A percentile compares a stretch with the other conserved stretches of the same genome.
Conservation (phyloP, 1,140 invertebrate genomes). For the Calycopis cecrops region DNA sequence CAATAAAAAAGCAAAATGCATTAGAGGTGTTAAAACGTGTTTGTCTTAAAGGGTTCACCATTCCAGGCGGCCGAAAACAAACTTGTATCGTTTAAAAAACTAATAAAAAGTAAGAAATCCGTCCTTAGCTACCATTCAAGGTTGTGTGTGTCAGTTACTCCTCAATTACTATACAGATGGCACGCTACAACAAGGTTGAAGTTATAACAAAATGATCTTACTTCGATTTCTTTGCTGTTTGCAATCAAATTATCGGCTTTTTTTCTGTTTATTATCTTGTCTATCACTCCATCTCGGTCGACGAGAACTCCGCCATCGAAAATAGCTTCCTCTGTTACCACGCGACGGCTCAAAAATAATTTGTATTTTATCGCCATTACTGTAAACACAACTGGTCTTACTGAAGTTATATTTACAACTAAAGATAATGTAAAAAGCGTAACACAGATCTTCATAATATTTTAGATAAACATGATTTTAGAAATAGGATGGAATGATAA, state of each 20-base stretch:
- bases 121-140: slow-evolving; percentile 34
- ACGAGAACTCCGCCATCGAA: slow-evolving; percentile 58
- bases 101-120: slow-evolving; percentile 30
- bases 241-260: slow-evolving; percentile 64
- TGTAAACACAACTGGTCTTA: slow-evolving; percentile 36
- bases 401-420: slow-evolving; percentile 35
- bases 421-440: slow-evolving; percentile 27
- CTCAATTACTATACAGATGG: slow-evolving; percentile 27
- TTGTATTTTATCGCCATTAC: slow-evolving; percentile 42
- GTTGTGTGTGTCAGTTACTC: slow-evolving; percentile 19
- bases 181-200: slow-evolving; percentile 18
- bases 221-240: slow-evolving; percentile 61
- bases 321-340: slow-evolving; percentile 57
- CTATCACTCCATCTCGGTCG: slow-evolving; percentile 51
- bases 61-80: slow-evolving; percentile 19
- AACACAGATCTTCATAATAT: background rate
- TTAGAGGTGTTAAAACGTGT: slow-evolving; percentile 8
- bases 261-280: slow-evolving; percentile 49
- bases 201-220: slow-evolving; percentile 30
- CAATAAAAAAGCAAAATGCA: slow-evolving; percentile 1
- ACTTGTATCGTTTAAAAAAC: slow-evolving; percentile 19
- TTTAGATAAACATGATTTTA: too few relatives aligned
- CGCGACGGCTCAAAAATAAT: slow-evolving; percentile 55
- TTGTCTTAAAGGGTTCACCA: slow-evolving; percentile 5
- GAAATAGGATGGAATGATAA: too few relatives aligned